Base-by-base conservation (phyloP, 2,888 invertebrate genomes). In the Drosophila quinaria region DNA sequence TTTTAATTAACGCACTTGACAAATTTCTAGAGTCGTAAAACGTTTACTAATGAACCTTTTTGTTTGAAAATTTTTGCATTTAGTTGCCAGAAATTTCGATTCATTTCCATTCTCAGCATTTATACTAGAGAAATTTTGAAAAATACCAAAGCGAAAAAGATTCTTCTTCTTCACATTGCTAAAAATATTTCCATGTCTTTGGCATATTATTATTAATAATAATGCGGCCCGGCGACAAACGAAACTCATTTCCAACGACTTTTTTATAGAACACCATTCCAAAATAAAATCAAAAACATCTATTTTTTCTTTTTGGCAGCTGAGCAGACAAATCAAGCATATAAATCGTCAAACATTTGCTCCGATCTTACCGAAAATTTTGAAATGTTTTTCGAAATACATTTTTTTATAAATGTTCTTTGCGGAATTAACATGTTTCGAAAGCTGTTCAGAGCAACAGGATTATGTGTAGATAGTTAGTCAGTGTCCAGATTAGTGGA, bases 101-200 rank as follows among this genome's bases (percentile, higher is more conserved):
- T 49, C 39, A 17, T 6, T 47, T 74, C 22, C 55, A 61, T 35
- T 51, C n/a, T 58, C 60, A 67, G 35, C 44, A 52, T 35, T 66
- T 73, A 19, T 39, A 72, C 31, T 33, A 39, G 11, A 17, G 47
- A 41, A 67, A 60, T 41, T 41, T 15, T 15, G 13, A 5, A 29
- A 49, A 39, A 50, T 60, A 59, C 46, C 59, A 58, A 68, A 78
- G 60, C 70, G 42, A 10, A 41, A 35, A 37, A 37, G 13, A 19
- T 55, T 74, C 9, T 41, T 41, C 35, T 49, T 19, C 25, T 22
- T 25, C 25, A 5, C 42, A 29, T 39, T 25, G 60, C 86, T 81
- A 83, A 71, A 83, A 81, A 86, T 83, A 78, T 86, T 70, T 76
- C 69, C 76, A 86, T 70, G 65, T 83, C 76, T 69, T 67, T 63